These are phyloP conservation scores for Sebastes aleutianus DNA, from an alignment of 2,797 vertebrate genomes.

Conservation along the genomic window DNA sequence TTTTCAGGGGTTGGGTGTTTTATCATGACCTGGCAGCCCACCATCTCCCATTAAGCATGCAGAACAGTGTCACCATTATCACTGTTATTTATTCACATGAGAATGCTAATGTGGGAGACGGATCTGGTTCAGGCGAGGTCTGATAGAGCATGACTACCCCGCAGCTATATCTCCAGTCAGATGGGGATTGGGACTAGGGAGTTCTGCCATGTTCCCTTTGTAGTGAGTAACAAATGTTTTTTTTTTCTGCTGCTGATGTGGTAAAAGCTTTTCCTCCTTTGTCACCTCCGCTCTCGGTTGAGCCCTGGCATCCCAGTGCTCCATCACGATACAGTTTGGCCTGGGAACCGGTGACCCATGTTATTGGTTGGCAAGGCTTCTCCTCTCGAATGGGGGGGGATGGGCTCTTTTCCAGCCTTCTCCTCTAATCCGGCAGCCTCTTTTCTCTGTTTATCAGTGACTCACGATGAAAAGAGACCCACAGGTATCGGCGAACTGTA, in stretches of 20 bases:
- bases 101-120: conserved; percentile 57
- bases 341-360: conserved; percentile 70
- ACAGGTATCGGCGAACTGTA: conserved; percentile 41
- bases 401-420: conserved; percentile 53
- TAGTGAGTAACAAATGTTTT: conserved; percentile 66
- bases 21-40: conserved; percentile 46
- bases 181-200: conserved; percentile 65
- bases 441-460: conserved; percentile 58
- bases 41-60: conserved; percentile 43
- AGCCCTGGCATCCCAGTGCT: conserved; percentile 67
- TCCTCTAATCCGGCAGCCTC: conserved; percentile 50
- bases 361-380: conserved; percentile 66
- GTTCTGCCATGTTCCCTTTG: conserved; percentile 66
- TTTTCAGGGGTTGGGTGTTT: conserved; percentile 31
- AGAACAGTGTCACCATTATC: conserved; percentile 39
- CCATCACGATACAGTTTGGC: conserved; percentile 67
- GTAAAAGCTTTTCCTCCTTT: conserved; percentile 77
- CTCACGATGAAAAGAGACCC: conserved; percentile 45
- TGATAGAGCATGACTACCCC: conserved; percentile 57
- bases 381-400: conserved; percentile 31
- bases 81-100: conserved; percentile 60
- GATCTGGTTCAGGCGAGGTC: conserved; percentile 57
- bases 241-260: conserved; percentile 68
- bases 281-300: conserved; percentile 71
- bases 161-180: conserved; percentile 62